Base-by-base conservation (phyloP, 2,797 vertebrate genomes). In the Poeciliopsis infans region DNA sequence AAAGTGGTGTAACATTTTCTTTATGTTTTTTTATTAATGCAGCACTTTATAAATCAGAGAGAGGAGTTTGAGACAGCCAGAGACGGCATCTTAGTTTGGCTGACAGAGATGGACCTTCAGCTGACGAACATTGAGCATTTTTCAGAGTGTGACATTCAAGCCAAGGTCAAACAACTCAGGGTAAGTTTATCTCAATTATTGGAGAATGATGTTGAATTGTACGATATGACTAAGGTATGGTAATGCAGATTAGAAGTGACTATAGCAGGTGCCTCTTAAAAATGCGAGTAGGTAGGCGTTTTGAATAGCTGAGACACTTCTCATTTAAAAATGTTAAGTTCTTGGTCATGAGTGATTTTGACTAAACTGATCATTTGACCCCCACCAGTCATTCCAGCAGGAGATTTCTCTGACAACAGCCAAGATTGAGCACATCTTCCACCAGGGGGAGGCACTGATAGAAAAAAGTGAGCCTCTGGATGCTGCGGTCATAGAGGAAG, bases 81-180 rank as follows among this genome's bases (percentile, higher is more conserved):
- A 74, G 98, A 99, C 78, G 95, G 94, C 82, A 97, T 99, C 87
- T 88, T 99, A 88, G 98, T 99, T 49, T 99, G 98, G 98, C 95
- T 99, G 77, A 99, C 98, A 0, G 98, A 99, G 93, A 99, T 99
- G 98, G 98, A 99, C 90, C 95, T 99, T 73, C 98, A 99, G 91
- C 95, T 99, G 51, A 99, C 98, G 84, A 99, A 99, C 85, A 99
- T 99, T 0, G 98, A 99, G 77, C 98, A 99, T 91, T 99, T 99
- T 92, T 99, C 98, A 0, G 98, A 99, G 86, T 99, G 98, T 86
- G 98, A 99, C 83, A 97, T 98, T 79, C 97, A 99, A 89, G 98
- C 97, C 86, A 99, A 99, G 88, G 97, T 99, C 94, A 98, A 98
- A 87, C 98, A 99, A 85, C 97, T 99, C 85, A 96, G 96, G 97